Base-by-base conservation (phyloP, 2,113 vertebrate genomes). In the Ranitomeya variabilis region DNA sequence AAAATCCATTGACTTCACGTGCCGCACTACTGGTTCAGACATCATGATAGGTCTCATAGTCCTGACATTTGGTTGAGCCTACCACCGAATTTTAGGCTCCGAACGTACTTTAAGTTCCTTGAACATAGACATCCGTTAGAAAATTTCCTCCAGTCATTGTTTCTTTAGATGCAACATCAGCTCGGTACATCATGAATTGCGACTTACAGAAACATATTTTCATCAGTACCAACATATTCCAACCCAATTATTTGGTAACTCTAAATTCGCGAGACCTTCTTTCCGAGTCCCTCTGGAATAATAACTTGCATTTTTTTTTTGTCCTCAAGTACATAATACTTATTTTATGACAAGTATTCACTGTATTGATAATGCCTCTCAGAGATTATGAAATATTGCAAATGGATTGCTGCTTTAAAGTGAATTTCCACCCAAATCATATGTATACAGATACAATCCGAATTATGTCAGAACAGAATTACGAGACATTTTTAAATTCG, bases 401-500 rank as follows among this genome's bases (percentile, higher is more conserved):
- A 55, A 83, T 83, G 81, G 45, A 84, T 84, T 84, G 82, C 55
- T 84, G 82, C 82, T 84, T 71, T 71, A 31, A 71, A 67, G 26
- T 81, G 16, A 3, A 76, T 76, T 76, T 76, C 73, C 73, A 76
- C 73, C 73, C 37, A 76, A 76, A 76, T 31, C 9, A 26, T 14
- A 31, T 69, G 23, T 69, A 19, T 51, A 76, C 7, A 52, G 14
- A 52, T 12, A 52, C 18, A 19, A 21, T 76, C 37, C 51, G 14
- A 74, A 4, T 74, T 14, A 74, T 16, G 14, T 16, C 3, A 45
- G 37, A 45, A 45, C 45, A 73, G 31, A 16, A 73, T 14, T 67
- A 11, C 4, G 62, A 19, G 19, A 4, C 16, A 64, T 21, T 19
- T 64, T 64, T 19, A 64, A 7, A 64, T 45, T 45, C 66, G 2